These are phyloP conservation scores for Campoletis sonorensis DNA, from an alignment of 1,140 invertebrate species.

Conservation along the genomic window DNA sequence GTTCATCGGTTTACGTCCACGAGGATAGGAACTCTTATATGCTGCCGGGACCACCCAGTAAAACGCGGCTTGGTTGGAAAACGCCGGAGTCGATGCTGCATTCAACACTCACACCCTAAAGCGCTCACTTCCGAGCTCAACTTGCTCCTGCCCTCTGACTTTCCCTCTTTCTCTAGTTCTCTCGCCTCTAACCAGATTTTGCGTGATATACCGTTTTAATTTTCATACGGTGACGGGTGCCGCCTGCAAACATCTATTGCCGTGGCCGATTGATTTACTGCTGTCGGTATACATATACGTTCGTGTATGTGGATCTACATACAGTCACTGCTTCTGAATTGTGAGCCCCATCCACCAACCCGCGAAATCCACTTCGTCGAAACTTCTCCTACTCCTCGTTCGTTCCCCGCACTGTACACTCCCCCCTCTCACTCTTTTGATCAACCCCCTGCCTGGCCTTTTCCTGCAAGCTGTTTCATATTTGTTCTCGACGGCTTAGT, in stretches of 20 bases:
- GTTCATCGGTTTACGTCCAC: too few species aligned
- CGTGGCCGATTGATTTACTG: conserved; percentile 69
- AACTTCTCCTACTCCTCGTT: not conserved
- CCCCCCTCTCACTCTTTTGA: not conserved
- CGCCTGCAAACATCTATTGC: conserved; percentile 68
- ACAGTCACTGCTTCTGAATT: conserved; percentile 5
- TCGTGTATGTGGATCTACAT: too few species aligned
- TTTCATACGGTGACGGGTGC: conserved; percentile 70
- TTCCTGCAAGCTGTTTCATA: too few species aligned
- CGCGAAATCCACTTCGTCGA: not conserved
- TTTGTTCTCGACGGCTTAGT: too few species aligned
- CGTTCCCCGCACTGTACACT: not conserved
- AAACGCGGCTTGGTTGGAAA: not conserved
- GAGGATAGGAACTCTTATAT: not conserved
- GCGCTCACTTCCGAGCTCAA: conserved; percentile 1
- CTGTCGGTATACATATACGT: conserved; percentile 53
- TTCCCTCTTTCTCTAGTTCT: not conserved
- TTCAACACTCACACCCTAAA: conserved; percentile 26
- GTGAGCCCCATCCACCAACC: not conserved
- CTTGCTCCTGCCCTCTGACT: not conserved
- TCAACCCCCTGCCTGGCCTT: not conserved
- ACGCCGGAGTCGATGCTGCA: conserved; percentile 5
- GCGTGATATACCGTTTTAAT: conserved; percentile 75
- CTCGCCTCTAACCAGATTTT: conserved; percentile 64
- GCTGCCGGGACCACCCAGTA: not conserved